Conservation (phyloP, 2,113 vertebrate genomes). For the Leptodactylus fuscus region DNA sequence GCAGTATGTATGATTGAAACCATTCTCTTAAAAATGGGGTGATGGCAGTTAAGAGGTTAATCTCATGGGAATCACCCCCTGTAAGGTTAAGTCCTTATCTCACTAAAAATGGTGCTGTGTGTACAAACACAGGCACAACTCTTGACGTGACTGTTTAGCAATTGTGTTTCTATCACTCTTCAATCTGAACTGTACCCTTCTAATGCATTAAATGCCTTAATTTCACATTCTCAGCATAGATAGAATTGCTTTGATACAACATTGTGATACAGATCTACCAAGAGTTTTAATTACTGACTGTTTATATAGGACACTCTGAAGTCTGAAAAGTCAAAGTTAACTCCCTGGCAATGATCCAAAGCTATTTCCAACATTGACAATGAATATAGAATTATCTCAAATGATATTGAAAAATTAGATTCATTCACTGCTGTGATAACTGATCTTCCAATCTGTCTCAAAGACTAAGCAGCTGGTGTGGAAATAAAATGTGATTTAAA, state of each 20-base stretch:
- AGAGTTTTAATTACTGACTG: constrained; percentile 22
- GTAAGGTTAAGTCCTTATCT: background rate
- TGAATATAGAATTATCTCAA: constrained; percentile 80
- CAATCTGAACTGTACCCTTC: background rate
- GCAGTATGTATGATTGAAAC: constrained; percentile 2
- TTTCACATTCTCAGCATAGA: background rate
- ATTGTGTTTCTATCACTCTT: constrained; percentile 6
- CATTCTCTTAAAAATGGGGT: background rate
- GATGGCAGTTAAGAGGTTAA: background rate
- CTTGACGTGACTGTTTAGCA: background rate
- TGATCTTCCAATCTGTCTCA: constrained; percentile 80
- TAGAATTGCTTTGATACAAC: background rate
- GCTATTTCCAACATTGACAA: constrained; percentile 74
- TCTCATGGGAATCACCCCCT: background rate
- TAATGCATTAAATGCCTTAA: constrained; percentile 9
- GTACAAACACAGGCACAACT: background rate
- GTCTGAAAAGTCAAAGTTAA: constrained; percentile 55
- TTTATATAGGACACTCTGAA: constrained; percentile 25
- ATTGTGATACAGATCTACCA: background rate
- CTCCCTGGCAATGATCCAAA: constrained; percentile 69
- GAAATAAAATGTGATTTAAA: constrained; percentile 81
- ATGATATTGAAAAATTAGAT: constrained; percentile 84
- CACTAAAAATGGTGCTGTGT: background rate
- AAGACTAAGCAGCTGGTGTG: constrained; percentile 78
- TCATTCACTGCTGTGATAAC: constrained; percentile 82